These are phyloP conservation scores for Periplaneta americana DNA, from an alignment of 1,140 invertebrate species.

Conservation along the genomic window DNA sequence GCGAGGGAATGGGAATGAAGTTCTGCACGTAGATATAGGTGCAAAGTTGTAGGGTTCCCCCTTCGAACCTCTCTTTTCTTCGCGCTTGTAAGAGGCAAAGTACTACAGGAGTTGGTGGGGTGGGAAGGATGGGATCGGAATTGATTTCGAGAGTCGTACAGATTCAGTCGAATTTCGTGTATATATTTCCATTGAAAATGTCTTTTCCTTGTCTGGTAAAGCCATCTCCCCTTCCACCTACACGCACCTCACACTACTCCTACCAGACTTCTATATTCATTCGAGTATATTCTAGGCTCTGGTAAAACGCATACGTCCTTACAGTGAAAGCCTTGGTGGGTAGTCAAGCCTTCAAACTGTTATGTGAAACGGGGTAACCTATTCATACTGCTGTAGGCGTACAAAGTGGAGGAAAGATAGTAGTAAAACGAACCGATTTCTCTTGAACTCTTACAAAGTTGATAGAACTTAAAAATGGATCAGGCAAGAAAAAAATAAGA, in stretches of 20 bases:
- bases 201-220: not conserved
- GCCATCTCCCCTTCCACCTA: not conserved
- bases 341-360: too few relatives aligned
- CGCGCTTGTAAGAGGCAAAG: not conserved
- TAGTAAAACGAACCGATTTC: too few relatives aligned
- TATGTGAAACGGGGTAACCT: too few relatives aligned
- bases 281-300: too few relatives aligned
- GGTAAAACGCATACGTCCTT: too few relatives aligned
- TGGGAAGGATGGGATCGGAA: not conserved
- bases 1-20: not conserved
- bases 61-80: not conserved
- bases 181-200: not conserved
- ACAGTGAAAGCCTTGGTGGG: too few relatives aligned
- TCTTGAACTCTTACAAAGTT: too few relatives aligned
- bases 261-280: too few relatives aligned
- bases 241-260: not conserved
- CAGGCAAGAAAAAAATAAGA: too few relatives aligned
- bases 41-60: not conserved
- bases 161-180: not conserved
- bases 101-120: not conserved
- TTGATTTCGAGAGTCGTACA: not conserved
- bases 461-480: too few relatives aligned
- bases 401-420: too few relatives aligned
- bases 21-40: not conserved
- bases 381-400: too few relatives aligned